These are phyloP conservation scores for Dermatemys mawii DNA, from an alignment of 2,113 vertebrate genomes.

Conservation along the genomic window DNA sequence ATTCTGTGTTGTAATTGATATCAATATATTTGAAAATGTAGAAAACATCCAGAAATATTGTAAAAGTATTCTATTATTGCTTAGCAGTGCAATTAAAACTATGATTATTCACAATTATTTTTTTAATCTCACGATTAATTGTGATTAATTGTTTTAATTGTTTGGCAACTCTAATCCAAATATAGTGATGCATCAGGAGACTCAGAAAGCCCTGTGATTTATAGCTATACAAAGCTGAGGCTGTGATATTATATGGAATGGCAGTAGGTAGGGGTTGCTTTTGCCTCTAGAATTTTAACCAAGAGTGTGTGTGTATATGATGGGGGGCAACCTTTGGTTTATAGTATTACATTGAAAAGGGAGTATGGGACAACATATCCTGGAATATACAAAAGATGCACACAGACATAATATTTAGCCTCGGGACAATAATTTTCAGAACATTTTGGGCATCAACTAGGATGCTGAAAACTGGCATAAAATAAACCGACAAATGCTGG, in stretches of 20 bases:
- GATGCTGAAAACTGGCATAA: neutral
- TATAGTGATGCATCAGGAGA: neutral
- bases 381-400: neutral
- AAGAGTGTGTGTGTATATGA: neutral
- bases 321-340: neutral
- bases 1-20: too few relatives aligned
- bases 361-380: neutral
- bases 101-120: too few relatives aligned
- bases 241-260: neutral
- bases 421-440: neutral
- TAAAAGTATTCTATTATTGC: too few relatives aligned
- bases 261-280: neutral
- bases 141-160: too few relatives aligned
- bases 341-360: neutral
- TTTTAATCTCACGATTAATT: too few relatives aligned
- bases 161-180: neutral
- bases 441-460: neutral
- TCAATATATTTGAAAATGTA: too few relatives aligned
- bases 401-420: neutral
- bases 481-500: neutral
- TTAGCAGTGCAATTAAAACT: too few relatives aligned
- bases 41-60: too few relatives aligned
- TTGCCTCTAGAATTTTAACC: neutral
- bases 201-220: fast-evolving
- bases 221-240: neutral